A percentile compares a stretch with the other conserved stretches of the same genome.
These are phyloP conservation scores for Stenolophus ochropezus DNA, from an alignment of 2,888 invertebrate genomes.

Conservation along the genomic window DNA sequence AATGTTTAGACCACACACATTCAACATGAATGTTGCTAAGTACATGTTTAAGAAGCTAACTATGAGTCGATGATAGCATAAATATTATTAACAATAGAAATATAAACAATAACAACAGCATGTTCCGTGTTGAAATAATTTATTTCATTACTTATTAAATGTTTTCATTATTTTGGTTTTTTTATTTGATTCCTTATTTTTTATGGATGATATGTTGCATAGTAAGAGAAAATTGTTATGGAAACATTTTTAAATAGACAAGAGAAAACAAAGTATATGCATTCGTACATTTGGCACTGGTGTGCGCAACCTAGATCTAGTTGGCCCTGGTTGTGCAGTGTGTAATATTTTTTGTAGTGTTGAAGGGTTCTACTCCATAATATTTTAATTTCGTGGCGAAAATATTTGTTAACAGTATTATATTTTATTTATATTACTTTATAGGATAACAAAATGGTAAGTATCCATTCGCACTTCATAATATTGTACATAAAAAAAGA, in stretches of 20 bases:
- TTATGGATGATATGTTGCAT: neutral
- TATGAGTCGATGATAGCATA: neutral
- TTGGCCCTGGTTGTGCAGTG: constrained; percentile 56
- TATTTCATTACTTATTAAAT: neutral
- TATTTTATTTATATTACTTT: constrained; percentile 59
- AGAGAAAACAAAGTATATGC: neutral
- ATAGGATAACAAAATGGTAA: constrained; percentile 55
- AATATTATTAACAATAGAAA: constrained; percentile 1
- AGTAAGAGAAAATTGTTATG: neutral
- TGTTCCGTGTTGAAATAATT: neutral
- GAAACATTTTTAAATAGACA: neutral
- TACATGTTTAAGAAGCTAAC: neutral
- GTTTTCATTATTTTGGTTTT: neutral
- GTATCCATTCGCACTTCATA: constrained; percentile 1
- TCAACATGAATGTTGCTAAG: constrained; percentile 35
- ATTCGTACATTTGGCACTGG: neutral
- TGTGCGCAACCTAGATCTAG: neutral
- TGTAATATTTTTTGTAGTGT: constrained; percentile 59
- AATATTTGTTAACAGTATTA: constrained; percentile 58
- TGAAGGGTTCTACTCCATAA: constrained; percentile 42
- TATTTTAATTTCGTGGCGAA: constrained; percentile 54
- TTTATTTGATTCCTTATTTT: neutral
- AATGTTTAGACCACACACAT: constrained; percentile 55
- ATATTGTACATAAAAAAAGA: constrained; percentile 8
- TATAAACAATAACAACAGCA: neutral